Conservation (phyloP, 2,888 invertebrate genomes). For the Erebia palarica region DNA sequence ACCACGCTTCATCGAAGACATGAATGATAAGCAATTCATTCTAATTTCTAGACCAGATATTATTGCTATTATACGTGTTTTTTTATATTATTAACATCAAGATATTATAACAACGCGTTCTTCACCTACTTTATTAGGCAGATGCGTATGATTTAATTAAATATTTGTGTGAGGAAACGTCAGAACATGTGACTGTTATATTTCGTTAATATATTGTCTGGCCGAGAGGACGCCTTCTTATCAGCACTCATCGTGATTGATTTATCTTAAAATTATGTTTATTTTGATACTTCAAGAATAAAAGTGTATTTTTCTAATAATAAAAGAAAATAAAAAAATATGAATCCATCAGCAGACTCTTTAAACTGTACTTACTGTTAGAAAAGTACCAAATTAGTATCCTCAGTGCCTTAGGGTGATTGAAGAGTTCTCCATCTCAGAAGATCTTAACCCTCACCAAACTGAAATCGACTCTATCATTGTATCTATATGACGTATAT, state of each 20-base stretch:
- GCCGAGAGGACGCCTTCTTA: constrained; percentile 56
- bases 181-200: constrained; percentile 66
- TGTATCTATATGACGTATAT: too few species aligned
- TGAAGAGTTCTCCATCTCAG: too few species aligned
- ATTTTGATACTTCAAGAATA: constrained; percentile 29
- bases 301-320: background rate
- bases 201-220: constrained; percentile 50
- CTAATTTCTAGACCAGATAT: too few species aligned
- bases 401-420: too few species aligned
- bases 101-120: constrained; percentile 33
- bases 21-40: too few species aligned
- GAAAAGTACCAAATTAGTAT: too few species aligned
- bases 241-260: constrained; percentile 70
- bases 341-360: too few species aligned
- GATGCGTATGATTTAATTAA: constrained; percentile 51
- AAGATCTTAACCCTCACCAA: too few species aligned
- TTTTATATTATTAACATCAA: constrained; percentile 4
- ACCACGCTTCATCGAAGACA: too few species aligned
- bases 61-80: too few species aligned
- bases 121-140: constrained; percentile 55
- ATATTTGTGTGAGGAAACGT: constrained; percentile 55
- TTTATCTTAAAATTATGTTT: constrained; percentile 59
- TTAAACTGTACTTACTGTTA: too few species aligned
- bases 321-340: background rate
- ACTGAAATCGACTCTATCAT: too few species aligned